A percentile compares a stretch with the other conserved stretches of the same genome.
These are phyloP conservation scores for Bujurquina vittata DNA, from an alignment of 2,113 vertebrate species.

Conservation along the genomic window DNA sequence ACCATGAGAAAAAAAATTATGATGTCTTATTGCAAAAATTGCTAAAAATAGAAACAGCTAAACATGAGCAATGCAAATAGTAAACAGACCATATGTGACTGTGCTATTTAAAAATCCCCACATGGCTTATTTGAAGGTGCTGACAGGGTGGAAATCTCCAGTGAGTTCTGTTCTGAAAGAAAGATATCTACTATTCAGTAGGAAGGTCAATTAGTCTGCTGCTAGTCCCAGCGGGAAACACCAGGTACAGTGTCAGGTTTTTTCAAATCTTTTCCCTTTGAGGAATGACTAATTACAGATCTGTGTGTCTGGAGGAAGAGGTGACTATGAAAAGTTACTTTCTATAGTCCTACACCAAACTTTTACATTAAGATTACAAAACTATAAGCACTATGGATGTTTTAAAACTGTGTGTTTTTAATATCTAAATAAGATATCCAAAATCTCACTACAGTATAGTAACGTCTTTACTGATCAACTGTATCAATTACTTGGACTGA, in stretches of 20 bases:
- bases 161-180: conserved; percentile 4
- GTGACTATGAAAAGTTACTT: neutral
- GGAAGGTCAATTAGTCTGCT: conserved; percentile 6
- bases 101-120: conserved; percentile 30
- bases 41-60: conserved; percentile 54
- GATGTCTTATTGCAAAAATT: conserved; percentile 25
- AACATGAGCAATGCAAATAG: conserved; percentile 29
- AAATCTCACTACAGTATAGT: neutral
- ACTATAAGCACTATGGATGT: neutral
- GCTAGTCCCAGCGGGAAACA: conserved; percentile 18
- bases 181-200: conserved; percentile 14
- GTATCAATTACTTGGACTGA: neutral
- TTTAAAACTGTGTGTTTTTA: neutral
- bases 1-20: conserved; percentile 52
- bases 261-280: neutral
- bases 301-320: neutral
- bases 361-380: neutral
- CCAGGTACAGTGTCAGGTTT: conserved; percentile 2
- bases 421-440: neutral
- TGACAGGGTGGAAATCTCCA: conserved; percentile 43
- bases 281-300: neutral
- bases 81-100: conserved; percentile 14
- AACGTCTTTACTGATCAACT: neutral
- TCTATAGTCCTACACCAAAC: neutral
- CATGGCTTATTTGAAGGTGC: conserved; percentile 34